Evolutionary conservation across 1,140 invertebrate genomes (phyloP).

Genomic region (Drosophila pandora): DNA sequence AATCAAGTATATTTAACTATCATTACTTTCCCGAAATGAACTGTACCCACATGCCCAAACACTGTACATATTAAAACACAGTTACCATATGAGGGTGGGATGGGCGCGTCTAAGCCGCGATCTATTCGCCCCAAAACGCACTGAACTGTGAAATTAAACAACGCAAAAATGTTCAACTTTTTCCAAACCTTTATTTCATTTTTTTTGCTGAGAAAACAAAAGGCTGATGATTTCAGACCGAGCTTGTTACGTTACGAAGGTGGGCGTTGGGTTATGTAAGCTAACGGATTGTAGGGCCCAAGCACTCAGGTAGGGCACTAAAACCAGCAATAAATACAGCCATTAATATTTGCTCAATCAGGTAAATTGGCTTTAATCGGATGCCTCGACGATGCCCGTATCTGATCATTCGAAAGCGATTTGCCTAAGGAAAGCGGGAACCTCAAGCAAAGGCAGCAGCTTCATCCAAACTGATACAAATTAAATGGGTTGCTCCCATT

Average conservation of each 20-base stretch:
- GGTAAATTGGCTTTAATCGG: constrained; percentile 39
- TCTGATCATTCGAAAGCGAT: constrained; percentile 18
- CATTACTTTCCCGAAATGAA: neutral
- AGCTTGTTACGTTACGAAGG: constrained; percentile 14
- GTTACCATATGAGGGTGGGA: constrained; percentile 45
- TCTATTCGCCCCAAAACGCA: constrained; percentile 54
- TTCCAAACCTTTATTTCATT: constrained; percentile 10
- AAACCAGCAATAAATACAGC: constrained; percentile 21
- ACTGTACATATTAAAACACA: constrained; percentile 14
- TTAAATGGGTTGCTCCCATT: constrained; percentile 44
- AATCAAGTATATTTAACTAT: neutral
- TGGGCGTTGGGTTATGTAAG: constrained; percentile 34
- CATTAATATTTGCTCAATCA: constrained; percentile 37
- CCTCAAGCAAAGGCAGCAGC: constrained; percentile 20
- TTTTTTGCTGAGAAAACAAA: constrained; percentile 22
- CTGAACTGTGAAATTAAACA: constrained; percentile 80
- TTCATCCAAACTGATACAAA: constrained; percentile 16
- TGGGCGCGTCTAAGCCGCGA: constrained; percentile 72
- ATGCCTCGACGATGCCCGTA: constrained; percentile 39
- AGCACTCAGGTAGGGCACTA: constrained; percentile 17
- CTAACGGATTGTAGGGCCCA: constrained; percentile 21
- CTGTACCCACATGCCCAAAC: constrained; percentile 10
- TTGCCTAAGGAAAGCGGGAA: constrained; percentile 31
- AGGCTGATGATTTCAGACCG: constrained; percentile 35
- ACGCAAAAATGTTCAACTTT: constrained; percentile 44